A percentile compares a stretch with the other conserved stretches of the same genome.
These are phyloP conservation scores for Papilio machaon DNA, from an alignment of 1,140 invertebrate species.

Conservation along the genomic window DNA sequence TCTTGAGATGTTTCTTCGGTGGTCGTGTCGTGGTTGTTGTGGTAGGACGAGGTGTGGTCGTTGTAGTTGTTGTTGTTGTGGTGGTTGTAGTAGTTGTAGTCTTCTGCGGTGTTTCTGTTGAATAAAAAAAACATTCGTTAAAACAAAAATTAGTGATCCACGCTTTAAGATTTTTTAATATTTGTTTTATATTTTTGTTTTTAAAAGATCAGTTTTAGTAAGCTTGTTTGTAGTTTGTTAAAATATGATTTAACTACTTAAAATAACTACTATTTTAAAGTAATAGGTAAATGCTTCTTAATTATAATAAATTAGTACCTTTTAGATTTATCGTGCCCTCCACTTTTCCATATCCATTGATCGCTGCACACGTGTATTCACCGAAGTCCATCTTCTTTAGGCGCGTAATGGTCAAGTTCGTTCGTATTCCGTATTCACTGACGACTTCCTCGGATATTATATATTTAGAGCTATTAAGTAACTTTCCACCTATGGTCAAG, in stretches of 20 bases:
- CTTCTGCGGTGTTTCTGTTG: slow-evolving; percentile 75
- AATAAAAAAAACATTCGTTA: slow-evolving; percentile 45
- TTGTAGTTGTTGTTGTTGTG: slow-evolving; percentile 69
- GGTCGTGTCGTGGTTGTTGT: slow-evolving; percentile 57
- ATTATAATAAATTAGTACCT: slow-evolving; percentile 54
- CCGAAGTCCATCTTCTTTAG: slow-evolving; percentile 90
- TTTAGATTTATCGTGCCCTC: slow-evolving; percentile 86
- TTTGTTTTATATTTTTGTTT: slow-evolving; percentile 16
- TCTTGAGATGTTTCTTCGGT: slow-evolving; percentile 69
- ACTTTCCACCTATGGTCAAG: slow-evolving; percentile 75
- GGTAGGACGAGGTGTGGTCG: slow-evolving; percentile 60
- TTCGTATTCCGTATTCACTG: slow-evolving; percentile 88
- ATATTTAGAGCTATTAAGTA: slow-evolving; percentile 88
- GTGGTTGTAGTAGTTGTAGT: slow-evolving; percentile 72
- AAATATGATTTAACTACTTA: background rate
- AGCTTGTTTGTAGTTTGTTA: background rate
- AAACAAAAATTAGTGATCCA: background rate
- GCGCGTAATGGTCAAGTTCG: slow-evolving; percentile 90
- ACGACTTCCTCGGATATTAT: slow-evolving; percentile 85
- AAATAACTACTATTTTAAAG: background rate
- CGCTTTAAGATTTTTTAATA: background rate
- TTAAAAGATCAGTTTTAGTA: background rate
- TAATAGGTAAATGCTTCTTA: background rate
- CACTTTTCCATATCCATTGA: slow-evolving; percentile 88
- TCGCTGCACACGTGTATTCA: slow-evolving; percentile 88